Percentiles rank a stretch among this genome's conserved stretches.
These are phyloP conservation scores for Anoplius nigerrimus DNA, from an alignment of 2,888 invertebrate genomes.

Conservation along the genomic window DNA sequence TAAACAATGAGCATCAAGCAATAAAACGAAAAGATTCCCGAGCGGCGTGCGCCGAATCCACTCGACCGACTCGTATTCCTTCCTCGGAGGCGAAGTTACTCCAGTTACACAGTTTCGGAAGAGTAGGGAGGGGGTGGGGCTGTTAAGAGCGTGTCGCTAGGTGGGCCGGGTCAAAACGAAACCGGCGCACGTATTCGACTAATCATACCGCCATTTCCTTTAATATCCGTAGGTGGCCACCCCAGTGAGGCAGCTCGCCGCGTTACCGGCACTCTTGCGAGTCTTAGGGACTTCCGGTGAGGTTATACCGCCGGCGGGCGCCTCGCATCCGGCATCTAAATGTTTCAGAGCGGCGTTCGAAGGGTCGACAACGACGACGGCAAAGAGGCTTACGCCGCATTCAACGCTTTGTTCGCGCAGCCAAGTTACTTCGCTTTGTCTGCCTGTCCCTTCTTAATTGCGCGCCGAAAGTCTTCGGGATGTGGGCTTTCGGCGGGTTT, in stretches of 20 bases:
- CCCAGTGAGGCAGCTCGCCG: conserved; percentile 44
- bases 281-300: conserved; percentile 72
- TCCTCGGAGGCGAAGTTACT: too few species aligned
- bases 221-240: conserved; percentile 73
- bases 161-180: conserved; percentile 62
- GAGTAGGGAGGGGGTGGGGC: too few species aligned
- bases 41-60: too few species aligned
- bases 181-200: conserved; percentile 73
- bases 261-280: conserved; percentile 59
- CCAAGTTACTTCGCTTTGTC: neutral
- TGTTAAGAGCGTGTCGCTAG: neutral
- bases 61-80: too few species aligned
- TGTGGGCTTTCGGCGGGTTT: too few species aligned
- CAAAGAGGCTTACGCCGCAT: conserved; percentile 44
- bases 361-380: conserved; percentile 34
- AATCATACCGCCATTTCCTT: conserved; percentile 76
- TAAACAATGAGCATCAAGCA: too few species aligned
- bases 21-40: too few species aligned
- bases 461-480: neutral
- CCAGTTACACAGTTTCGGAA: too few species aligned
- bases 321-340: conserved; percentile 66
- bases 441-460: neutral
- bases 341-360: conserved; percentile 56
- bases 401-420: conserved; percentile 15
- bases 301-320: conserved; percentile 65